Base-by-base conservation (phyloP, 2,888 invertebrate species). In the Apamea epomidion region DNA sequence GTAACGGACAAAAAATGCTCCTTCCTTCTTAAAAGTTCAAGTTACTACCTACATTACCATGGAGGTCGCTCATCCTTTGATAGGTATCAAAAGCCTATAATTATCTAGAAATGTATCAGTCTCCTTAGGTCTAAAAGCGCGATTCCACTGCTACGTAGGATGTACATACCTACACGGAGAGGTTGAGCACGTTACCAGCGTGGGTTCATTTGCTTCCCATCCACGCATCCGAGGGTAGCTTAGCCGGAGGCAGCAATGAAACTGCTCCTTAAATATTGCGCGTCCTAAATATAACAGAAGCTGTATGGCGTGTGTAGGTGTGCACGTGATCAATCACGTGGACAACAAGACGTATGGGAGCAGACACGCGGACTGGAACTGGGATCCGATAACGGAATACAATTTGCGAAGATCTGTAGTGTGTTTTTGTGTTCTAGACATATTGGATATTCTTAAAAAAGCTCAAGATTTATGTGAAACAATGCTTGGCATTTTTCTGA, bases 311-410 rank as follows among this genome's bases (percentile, higher is more conserved):
- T 74, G 29, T 74, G 73, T 77, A 48, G 32, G 45, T 58, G 69
- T 78, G 29, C 42, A 29, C 67, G 74, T 81, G 68, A 87, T 87
- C 77, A 77, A 84, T 87, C 86, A 86, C 71, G 51, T 73, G 73
- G 67, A 68, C 74, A 86, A 81, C n/a, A 73, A 58, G 67, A 62
- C 80, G 81, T 76, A 58, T 69, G 78, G 69, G 74, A 51, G 69
- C 70, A 79, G 77, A 83, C 83, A 79, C 29, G 70, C 69, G 67
- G 70, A 51, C 81, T 76, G 72, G 65, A 69, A 79, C 18, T 70
- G 37, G 37, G 68, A 75, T 75, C 76, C 70, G 87, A 84, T 88
- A 83, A 75, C 72, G 54, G 64, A 80, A 85, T 83, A 75, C 70
- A 81, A 85, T 87, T 87, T 87, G 62, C 48, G 54, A 79, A 79